These are phyloP conservation scores for Helostoma temminkii DNA, from an alignment of 2,797 vertebrate species.

Conservation along the genomic window DNA sequence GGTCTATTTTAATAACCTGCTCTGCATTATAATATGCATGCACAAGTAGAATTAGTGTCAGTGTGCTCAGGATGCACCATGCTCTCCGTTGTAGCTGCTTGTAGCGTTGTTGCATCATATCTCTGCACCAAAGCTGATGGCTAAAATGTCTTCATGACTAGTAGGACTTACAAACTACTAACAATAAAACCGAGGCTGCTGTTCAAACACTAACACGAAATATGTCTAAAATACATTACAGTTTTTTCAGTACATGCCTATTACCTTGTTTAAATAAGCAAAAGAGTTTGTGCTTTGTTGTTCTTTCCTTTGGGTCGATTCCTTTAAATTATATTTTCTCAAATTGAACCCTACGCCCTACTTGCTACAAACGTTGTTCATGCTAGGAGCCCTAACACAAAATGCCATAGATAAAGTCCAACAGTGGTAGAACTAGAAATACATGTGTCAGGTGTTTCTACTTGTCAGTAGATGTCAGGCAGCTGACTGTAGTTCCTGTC, in stretches of 20 bases:
- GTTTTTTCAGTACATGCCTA: constrained; percentile 50
- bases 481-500: constrained; percentile 93
- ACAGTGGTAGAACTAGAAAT: constrained; percentile 37
- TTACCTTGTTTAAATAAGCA: constrained; percentile 45
- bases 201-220: constrained; percentile 61
- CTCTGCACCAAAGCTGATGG: constrained; percentile 18
- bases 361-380: constrained; percentile 10
- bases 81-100: not conserved
- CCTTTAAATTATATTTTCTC: constrained; percentile 1
- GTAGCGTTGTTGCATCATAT: not conserved
- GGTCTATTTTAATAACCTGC: constrained; percentile 18
- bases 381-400: constrained; percentile 8
- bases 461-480: constrained; percentile 94
- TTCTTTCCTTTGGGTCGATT: constrained; percentile 32
- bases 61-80: constrained; percentile 13
- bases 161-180: constrained; percentile 35
- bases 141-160: constrained; percentile 34
- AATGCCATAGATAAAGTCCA: constrained; percentile 41
- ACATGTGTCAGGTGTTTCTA: constrained; percentile 23
- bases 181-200: constrained; percentile 34
- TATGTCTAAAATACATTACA: constrained; percentile 65
- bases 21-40: constrained; percentile 32
- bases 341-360: constrained; percentile 12
- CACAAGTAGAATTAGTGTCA: constrained; percentile 24
- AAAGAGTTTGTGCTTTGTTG: constrained; percentile 67